These are phyloP conservation scores for Puntigrus tetrazona DNA, from an alignment of 2,113 vertebrate genomes.

Conservation along the genomic window DNA sequence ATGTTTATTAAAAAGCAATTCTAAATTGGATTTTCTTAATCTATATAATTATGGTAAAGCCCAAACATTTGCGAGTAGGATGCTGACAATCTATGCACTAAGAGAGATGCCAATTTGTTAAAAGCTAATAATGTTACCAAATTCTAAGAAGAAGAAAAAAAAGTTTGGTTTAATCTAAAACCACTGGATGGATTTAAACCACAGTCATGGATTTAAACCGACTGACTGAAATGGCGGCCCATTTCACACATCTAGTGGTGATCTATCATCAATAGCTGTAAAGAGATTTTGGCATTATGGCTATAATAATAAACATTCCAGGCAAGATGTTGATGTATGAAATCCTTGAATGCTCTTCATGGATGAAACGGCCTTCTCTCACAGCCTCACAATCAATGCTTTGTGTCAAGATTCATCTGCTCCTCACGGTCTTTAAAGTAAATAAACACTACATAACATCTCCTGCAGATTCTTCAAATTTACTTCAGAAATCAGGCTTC, in stretches of 20 bases:
- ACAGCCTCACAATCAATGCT: slow-evolving; percentile 16
- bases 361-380: slow-evolving; percentile 19
- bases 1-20: neutral
- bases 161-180: neutral
- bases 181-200: neutral
- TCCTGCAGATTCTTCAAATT: slow-evolving; percentile 50
- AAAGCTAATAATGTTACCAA: neutral
- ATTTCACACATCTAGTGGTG: slow-evolving; percentile 15
- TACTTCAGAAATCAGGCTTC: slow-evolving; percentile 49
- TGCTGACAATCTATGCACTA: neutral
- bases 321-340: slow-evolving; percentile 14
- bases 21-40: neutral
- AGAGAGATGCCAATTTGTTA: neutral
- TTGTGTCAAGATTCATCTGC: slow-evolving; percentile 37
- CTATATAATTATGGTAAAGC: neutral
- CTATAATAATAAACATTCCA: slow-evolving; percentile 17
- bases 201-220: neutral
- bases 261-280: slow-evolving; percentile 42
- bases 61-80: neutral
- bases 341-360: slow-evolving; percentile 23
- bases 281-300: slow-evolving; percentile 2
- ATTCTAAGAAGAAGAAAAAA: neutral
- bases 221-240: neutral
- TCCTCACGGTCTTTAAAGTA: slow-evolving; percentile 8
- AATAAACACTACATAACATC: slow-evolving; percentile 40